Base-by-base conservation (phyloP, 2,888 invertebrate genomes). In the Cheilosia urbana region DNA sequence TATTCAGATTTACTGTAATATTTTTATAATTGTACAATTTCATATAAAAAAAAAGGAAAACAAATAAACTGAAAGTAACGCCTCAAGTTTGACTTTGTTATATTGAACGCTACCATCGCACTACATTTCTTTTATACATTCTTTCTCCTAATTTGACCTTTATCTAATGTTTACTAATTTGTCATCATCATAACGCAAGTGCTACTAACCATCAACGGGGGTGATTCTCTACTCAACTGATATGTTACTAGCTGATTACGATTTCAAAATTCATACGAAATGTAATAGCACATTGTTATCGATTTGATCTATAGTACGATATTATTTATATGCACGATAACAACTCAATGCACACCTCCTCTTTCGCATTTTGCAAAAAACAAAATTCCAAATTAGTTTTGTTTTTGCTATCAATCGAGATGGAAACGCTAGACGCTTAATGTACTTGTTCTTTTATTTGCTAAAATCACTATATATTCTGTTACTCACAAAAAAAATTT, bases 1-100 rank as follows among this genome's bases (percentile, higher is more conserved):
- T 85, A 77, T 85, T 85, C 85, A 85, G 80, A 81, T 85, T 75
- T 63, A 81, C 81, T 85, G 68, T 81, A 85, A 85, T 77, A 81
- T 68, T 45, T 84, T 85, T 79, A 62, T 85, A 85, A 85, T 81
- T 85, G 81, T 85, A 85, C 85, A 85, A 85, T 77, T 85, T 30
- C 17, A 77, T 60, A 69, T 75, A 65, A 65, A 58, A 69, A 19
- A 53, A 17, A 63, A 62, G 6, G 2, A 27, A 27, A 27, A 73
- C 24, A 63, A 66, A 24, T 19, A 60, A 66, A 63, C 37, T 34
- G 24, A 75, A 60, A 53, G 55, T 5, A 57, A 49, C 55, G 62
- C 37, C 53, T 63, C n/a, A 69, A 69, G 57, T 58, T 78, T 66
- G 60, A 57, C n/a, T 73, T 55, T 55, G 58, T 34, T 34, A 40